Evolutionary conservation across 2,113 vertebrate genomes (phyloP).

Genomic region (Dicaeum eximium): DNA sequence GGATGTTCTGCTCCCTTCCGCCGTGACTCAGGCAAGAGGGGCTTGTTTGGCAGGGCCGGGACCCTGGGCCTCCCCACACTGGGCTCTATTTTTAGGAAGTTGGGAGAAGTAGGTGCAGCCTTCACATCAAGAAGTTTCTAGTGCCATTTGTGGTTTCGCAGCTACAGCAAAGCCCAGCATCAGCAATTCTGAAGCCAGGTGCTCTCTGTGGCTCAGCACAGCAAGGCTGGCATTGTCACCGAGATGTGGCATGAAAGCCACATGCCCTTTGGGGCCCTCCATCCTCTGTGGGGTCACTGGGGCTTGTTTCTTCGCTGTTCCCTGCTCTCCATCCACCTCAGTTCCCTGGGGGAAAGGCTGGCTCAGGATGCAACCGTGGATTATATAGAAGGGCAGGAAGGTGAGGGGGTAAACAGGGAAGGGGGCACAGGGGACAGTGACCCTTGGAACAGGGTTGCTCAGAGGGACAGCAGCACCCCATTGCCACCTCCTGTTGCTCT

Average conservation of each 20-base stretch:
- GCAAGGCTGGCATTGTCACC: neutral
- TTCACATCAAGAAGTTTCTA: conserved; percentile 34
- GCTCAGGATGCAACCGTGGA: rapidly evolving
- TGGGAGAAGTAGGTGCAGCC: neutral
- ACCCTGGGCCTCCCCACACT: neutral
- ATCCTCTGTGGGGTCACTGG: neutral
- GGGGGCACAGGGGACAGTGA: too few relatives aligned
- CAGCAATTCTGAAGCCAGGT: neutral
- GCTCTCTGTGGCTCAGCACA: neutral
- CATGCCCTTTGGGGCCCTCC: rapidly evolving
- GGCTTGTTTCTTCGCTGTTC: neutral
- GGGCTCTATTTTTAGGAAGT: conserved; percentile 55
- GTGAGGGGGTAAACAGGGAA: neutral
- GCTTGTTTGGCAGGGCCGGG: neutral
- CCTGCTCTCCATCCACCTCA: neutral
- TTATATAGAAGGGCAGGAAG: neutral
- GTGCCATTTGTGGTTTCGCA: conserved; percentile 17
- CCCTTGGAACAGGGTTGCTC: rapidly evolving
- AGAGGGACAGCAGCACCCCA: neutral
- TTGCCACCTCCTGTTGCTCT: neutral
- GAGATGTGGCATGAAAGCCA: neutral
- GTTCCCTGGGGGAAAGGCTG: neutral
- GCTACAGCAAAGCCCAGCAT: neutral
- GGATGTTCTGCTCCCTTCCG: neutral
- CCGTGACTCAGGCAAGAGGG: neutral